Conservation (phyloP, 1,140 invertebrate species). For the Drosophila malerkotliana region DNA sequence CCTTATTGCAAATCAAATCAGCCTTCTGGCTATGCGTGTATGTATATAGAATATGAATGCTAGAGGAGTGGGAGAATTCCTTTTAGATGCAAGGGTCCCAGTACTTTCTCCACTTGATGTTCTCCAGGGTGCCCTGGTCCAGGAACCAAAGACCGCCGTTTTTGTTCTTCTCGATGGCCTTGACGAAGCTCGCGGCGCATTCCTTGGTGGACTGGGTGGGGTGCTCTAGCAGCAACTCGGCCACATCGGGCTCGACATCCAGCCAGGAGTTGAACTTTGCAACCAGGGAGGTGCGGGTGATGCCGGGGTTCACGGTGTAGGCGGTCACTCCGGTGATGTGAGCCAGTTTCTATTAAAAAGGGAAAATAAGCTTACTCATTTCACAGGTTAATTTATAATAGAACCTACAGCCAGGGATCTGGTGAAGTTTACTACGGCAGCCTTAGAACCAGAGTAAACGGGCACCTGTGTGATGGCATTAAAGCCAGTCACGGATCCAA, state of each 20-base stretch:
- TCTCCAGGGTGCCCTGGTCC: constrained; percentile 60
- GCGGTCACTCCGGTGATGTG: constrained; percentile 64
- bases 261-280: constrained; percentile 76
- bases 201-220: constrained; percentile 53
- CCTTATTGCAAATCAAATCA: constrained; percentile 24
- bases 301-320: constrained; percentile 70
- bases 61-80: background rate
- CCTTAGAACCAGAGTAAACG: constrained; percentile 84
- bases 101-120: constrained; percentile 63
- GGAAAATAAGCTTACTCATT: background rate
- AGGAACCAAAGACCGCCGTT: constrained; percentile 76
- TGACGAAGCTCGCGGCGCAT: constrained; percentile 72
- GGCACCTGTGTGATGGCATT: constrained; percentile 79
- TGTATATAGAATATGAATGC: constrained; percentile 19
- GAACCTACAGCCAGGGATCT: constrained; percentile 73
- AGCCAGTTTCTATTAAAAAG: constrained; percentile 46
- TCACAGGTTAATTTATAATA: background rate
- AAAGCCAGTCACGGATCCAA: constrained; percentile 87
- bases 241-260: constrained; percentile 67
- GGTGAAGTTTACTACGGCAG: constrained; percentile 84
- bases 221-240: constrained; percentile 52
- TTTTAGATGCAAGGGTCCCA: constrained; percentile 71
- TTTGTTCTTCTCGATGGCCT: constrained; percentile 72
- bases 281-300: constrained; percentile 60
- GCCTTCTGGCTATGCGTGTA: constrained; percentile 32